phyloP scores from a whole-genome alignment of 2,113 vertebrate genomes.

The Mormyrus lacerda region DNA sequence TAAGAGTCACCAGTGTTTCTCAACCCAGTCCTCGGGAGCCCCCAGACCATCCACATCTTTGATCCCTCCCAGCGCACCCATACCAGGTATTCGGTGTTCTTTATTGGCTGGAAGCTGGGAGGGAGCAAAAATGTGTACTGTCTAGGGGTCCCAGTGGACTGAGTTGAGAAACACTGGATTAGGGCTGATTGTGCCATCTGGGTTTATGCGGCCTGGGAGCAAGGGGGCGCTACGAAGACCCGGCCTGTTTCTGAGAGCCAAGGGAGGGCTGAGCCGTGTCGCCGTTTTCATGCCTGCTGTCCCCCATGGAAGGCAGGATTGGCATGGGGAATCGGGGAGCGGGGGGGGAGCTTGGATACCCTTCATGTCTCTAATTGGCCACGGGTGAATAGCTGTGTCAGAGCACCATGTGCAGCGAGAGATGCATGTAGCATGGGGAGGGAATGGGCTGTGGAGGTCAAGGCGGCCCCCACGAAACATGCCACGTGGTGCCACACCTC shows the following conservation, averaged over 20 bases:
- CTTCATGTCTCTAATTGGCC: constrained; percentile 44
- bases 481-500: not conserved
- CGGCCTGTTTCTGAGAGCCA: not conserved
- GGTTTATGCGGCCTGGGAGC: not conserved
- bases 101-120: not conserved
- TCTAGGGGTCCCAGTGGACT: not conserved
- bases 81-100: not conserved
- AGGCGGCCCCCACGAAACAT: not conserved
- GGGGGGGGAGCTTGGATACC: constrained; percentile 23
- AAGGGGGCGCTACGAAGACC: not conserved
- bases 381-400: constrained; percentile 35
- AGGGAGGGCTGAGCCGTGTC: not conserved
- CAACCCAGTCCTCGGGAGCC: not conserved
- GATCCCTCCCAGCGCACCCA: not conserved
- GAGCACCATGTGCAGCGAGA: constrained; percentile 20
- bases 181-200: not conserved
- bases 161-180: not conserved
- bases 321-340: constrained; percentile 15
- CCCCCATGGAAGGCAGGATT: constrained; percentile 27
- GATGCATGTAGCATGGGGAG: not conserved
- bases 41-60: not conserved
- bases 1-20: not conserved
- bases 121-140: not conserved
- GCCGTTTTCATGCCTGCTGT: constrained; percentile 11
- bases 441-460: not conserved